Evolutionary conservation across 2,888 invertebrate species (phyloP), one percentile per base, ranked within the genome.

Genomic region (Arrhopalites spinosus): DNA sequence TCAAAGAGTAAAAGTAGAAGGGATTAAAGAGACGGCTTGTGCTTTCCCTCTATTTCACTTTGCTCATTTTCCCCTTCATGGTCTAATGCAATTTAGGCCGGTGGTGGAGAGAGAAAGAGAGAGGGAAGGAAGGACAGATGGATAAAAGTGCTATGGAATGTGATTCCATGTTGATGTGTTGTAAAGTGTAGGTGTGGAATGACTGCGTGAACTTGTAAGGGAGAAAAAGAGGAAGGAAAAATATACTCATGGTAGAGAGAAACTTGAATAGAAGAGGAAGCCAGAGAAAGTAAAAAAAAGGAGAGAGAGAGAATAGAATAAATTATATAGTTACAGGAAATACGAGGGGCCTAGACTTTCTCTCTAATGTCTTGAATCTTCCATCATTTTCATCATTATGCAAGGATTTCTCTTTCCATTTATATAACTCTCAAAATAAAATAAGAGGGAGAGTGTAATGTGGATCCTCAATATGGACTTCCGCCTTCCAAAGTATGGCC

Each of bases 21-120:
- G 25, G 53, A 20, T 25, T 59, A 59, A 36, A 36, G 59, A 25
- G 20, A 20, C 2, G 20, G 20, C 23, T 59, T 59, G n/a, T n/a
- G n/a, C n/a, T n/a, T n/a, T n/a, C n/a, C 25, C 59, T 25, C 59
- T 59, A 27, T 59, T 59, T 23, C 25, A 13, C 23, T 59, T 59
- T 59, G 5, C 59, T 59, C 59, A 25, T 59, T n/a, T 50, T 50
- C n/a, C 50, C 50, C 50, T 50, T 59, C 25, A 59, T 25, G 27
- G 59, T 59, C 59, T 59, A 25, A 25, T 59, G 59, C 59, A 59
- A 59, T 59, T 59, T 59, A 25, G 59, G 25, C 5, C 15, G 27
- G 59, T 23, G 50, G 2, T 50, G 15, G 59, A 27, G 27, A 25
- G 59, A 27, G 27, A 36, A 50, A 13, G 25, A 23, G 59, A 13